Evolutionary conservation across 2,888 invertebrate genomes (phyloP).

Genomic region (Nineta flava): DNA sequence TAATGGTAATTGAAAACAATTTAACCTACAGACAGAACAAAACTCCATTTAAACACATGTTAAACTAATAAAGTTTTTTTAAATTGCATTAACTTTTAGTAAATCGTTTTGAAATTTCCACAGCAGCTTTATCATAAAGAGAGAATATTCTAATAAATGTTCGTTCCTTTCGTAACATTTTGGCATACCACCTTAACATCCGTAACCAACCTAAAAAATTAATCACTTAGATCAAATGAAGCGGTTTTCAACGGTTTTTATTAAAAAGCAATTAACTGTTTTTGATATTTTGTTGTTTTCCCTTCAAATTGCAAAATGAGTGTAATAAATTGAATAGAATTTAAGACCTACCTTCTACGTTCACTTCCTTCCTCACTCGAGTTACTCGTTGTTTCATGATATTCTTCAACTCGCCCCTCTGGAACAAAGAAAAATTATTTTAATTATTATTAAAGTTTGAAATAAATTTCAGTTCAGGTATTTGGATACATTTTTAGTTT

Average conservation of each 20-base stretch:
- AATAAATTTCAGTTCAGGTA: neutral
- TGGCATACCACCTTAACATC: no score
- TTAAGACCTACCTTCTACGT: conserved; percentile 54
- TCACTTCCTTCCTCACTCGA: conserved; percentile 76
- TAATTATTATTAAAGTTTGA: neutral
- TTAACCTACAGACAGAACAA: neutral
- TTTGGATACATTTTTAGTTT: no score
- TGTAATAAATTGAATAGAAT: neutral
- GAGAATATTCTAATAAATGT: no score
- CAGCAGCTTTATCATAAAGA: no score
- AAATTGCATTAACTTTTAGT: no score
- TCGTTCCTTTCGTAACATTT: no score
- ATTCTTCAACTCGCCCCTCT: conserved; percentile 98
- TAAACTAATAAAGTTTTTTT: neutral
- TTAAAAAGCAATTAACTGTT: no score
- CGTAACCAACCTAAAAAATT: neutral
- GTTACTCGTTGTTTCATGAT: conserved; percentile 90
- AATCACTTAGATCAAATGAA: no score
- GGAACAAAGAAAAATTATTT: conserved; percentile 24
- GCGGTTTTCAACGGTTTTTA: no score
- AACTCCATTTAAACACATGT: neutral
- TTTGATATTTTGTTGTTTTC: no score
- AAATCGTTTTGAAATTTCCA: no score
- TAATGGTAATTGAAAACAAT: neutral
- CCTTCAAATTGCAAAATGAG: no score